Base-by-base conservation (phyloP, 2,113 vertebrate species). In the Scytalopus superciliaris region DNA sequence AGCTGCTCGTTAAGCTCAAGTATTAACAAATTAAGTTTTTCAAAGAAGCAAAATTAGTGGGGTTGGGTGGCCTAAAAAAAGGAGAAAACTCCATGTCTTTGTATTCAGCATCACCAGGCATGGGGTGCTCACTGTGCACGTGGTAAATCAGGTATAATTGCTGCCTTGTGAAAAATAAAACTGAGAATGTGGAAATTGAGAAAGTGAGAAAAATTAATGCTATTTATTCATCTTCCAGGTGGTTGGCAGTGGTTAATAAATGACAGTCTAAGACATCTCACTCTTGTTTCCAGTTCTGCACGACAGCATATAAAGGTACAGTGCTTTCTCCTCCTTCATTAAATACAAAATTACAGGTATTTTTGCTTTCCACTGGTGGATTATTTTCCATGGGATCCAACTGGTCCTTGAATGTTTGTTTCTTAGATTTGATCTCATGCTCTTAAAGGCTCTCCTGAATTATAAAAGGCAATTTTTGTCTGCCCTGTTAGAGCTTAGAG, bases 181-280 rank as follows among this genome's bases (percentile, higher is more conserved):
- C 7, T 8, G 50, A 66, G 59, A 81, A 23, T 35, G 24, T 1
- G 53, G n/a, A 66, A 63, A 23, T 56, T 64, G 9, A 59, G 79
- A 50, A 73, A 30, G 21, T 12, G 21, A 75, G 33, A 45, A 59
- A 59, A 73, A 13, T 23, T 37, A 14, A 55, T 81, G 17, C 19
- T 9, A 3, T 6, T 74, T 24, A 0, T 72, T 74, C 40, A 21
- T 50, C 0, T 72, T 93, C 8, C 96, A 99, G 99, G 62, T 67
- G 98, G 97, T 10, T 99, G 99, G 99, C 99, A 99, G 96, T 98
- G 98, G 97, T 96, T 99, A 47, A 98, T 99, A 57, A 98, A 99
- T 4, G 99, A 99, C 98, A 98, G 98, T 83, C 96, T 99, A 12
- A 98, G 98, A 87, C 98, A 84, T 39, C 98, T 99, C 47, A 97